A percentile compares a stretch with the other conserved stretches of the same genome.
Evolutionary conservation across 1,140 invertebrate species (phyloP).

Genomic region (Dendroctonus valens): DNA sequence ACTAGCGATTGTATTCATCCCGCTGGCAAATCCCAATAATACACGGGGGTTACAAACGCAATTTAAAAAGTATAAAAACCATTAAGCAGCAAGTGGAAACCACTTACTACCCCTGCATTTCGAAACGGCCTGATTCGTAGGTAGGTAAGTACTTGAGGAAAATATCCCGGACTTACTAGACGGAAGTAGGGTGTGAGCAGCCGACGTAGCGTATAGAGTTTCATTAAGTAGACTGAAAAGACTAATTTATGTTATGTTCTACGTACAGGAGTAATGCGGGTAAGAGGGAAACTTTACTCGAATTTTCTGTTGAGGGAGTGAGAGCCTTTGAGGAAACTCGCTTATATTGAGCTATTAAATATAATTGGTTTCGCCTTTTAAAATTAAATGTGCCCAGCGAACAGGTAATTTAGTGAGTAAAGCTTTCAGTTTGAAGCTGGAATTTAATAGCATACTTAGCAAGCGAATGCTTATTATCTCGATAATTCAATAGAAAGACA

Average conservation of each 20-base stretch:
- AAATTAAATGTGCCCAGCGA: slow-evolving; percentile 5
- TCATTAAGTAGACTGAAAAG: slow-evolving; percentile 32
- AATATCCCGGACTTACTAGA: slow-evolving; percentile 15
- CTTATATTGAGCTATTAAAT: slow-evolving; percentile 22
- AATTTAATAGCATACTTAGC: too few relatives aligned
- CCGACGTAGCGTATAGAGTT: slow-evolving; percentile 24
- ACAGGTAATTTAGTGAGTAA: too few relatives aligned
- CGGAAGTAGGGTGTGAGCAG: slow-evolving; percentile 15
- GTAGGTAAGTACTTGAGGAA: slow-evolving; percentile 4
- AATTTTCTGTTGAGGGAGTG: slow-evolving; percentile 8
- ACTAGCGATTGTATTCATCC: too few relatives aligned
- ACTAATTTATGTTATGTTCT: slow-evolving; percentile 25
- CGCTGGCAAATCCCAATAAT: too few relatives aligned
- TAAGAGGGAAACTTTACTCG: slow-evolving; percentile 16
- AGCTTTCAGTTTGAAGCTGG: too few relatives aligned
- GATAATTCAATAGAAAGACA: too few relatives aligned
- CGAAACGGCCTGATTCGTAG: slow-evolving; percentile 16
- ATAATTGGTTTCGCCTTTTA: slow-evolving; percentile 21
- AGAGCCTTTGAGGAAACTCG: background rate
- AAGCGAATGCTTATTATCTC: too few relatives aligned
- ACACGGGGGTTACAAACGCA: too few relatives aligned
- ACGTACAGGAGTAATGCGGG: slow-evolving; percentile 15
- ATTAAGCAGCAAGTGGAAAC: background rate
- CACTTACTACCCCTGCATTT: slow-evolving; percentile 1
- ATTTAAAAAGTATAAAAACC: too few relatives aligned